These are phyloP conservation scores for Patella depressa DNA, from an alignment of 2,888 invertebrate genomes.

Conservation along the genomic window DNA sequence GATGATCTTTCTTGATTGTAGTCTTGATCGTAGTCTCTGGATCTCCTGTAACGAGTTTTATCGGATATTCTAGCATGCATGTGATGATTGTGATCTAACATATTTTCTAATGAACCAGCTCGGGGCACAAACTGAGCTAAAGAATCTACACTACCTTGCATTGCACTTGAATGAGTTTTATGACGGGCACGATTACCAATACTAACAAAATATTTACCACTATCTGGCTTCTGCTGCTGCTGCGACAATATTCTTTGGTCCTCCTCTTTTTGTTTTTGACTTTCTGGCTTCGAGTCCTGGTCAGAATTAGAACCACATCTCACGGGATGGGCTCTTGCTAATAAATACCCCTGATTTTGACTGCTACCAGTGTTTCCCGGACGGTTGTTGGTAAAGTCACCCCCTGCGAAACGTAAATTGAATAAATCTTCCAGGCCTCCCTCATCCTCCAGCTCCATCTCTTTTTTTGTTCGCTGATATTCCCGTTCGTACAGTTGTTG, in stretches of 20 bases:
- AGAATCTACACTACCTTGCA: conserved; percentile 43
- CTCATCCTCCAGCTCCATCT: conserved; percentile 59
- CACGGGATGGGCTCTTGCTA: background rate
- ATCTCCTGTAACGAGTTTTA: conserved; percentile 8
- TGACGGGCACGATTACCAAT: conserved; percentile 39
- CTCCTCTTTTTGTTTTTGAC: no score
- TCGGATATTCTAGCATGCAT: conserved; percentile 15
- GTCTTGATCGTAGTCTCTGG: conserved; percentile 12
- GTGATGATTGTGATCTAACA: conserved; percentile 41
- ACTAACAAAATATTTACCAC: conserved; percentile 58
- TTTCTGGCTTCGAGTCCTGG: background rate
- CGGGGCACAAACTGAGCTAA: conserved; percentile 37
- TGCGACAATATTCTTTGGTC: background rate
- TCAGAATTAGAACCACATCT: background rate
- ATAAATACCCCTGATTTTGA: background rate
- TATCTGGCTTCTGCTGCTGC: conserved; percentile 31
- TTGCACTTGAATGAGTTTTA: conserved; percentile 35
- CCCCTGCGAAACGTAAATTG: conserved; percentile 23
- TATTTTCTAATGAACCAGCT: conserved; percentile 55
- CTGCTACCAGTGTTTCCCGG: background rate
- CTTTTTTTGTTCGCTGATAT: conserved; percentile 56
- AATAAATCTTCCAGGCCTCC: conserved; percentile 64
- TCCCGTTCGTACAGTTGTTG: conserved; percentile 60
- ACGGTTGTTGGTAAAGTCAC: background rate
- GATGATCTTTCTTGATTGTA: background rate